These are phyloP conservation scores for Halcyon smyrnensis DNA, from an alignment of 2,797 vertebrate genomes.

Conservation along the genomic window DNA sequence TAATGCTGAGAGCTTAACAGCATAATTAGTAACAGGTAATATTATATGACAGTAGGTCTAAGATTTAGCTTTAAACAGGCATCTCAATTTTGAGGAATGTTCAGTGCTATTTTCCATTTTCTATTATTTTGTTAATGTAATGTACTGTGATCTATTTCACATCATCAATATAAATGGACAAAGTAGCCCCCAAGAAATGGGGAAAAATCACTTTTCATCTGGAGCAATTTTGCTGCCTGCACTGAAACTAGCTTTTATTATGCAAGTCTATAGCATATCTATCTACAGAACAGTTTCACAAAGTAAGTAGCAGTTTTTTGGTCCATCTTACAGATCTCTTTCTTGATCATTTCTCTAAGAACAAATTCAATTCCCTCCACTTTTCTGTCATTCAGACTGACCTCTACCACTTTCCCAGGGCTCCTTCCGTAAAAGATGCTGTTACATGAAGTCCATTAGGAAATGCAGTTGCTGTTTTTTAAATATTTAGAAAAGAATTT, in stretches of 20 bases:
- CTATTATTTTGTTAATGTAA: neutral
- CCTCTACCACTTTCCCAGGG: neutral
- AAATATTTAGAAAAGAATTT: neutral
- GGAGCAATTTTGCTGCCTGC: neutral
- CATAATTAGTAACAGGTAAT: neutral
- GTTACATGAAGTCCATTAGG: neutral
- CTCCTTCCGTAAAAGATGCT: neutral
- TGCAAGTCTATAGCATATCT: neutral
- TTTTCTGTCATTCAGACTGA: neutral
- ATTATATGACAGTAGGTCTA: neutral
- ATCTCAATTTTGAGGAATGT: neutral
- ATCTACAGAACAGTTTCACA: neutral
- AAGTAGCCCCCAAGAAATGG: neutral
- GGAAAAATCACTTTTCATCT: neutral
- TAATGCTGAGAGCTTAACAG: neutral
- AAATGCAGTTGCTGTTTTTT: neutral
- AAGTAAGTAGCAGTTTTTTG: neutral
- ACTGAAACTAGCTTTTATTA: neutral
- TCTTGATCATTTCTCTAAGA: neutral
- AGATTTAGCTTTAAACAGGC: neutral
- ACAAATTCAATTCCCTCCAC: neutral
- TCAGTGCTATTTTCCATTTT: neutral
- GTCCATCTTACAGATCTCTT: neutral
- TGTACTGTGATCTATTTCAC: neutral
- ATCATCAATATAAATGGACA: neutral